Evolutionary conservation across 2,113 vertebrate species (phyloP), one percentile per base, ranked within the genome.

Genomic region (Cairina moschata): DNA sequence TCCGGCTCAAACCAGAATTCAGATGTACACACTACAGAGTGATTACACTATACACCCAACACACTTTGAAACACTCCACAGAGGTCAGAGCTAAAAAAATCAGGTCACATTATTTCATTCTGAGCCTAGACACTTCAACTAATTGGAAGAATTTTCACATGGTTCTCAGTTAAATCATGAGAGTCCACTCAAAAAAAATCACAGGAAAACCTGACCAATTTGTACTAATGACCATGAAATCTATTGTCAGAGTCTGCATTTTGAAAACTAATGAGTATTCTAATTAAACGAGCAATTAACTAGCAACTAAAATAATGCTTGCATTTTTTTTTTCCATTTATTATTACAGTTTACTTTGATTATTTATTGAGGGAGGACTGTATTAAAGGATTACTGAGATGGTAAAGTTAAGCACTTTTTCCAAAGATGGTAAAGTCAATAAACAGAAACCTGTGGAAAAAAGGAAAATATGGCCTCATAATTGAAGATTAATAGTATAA

Each of bases 171-270:
- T 67, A 83, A 94, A 91, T 67, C 63, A 77, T 71, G 59, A 91
- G 95, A 93, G 63, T 71, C 40, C 74, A 71, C 88, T 95, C 75
- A 83, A 86, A 90, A n/a, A 95, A 97, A 92, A 91, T 48, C 92
- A 95, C 75, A 93, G 91, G 91, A 83, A 95, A 95, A 80, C 87
- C 72, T 86, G 52, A 94, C 82, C 73, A 83, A 88, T 97, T 94
- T 95, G 68, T 79, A 75, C n/a, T 91, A 95, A 92, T 65, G 56
- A 80, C 52, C 73, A 59, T 11, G 15, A 91, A 95, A 92, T 69
- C 36, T 48, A 81, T 25, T 88, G 80, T 93, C 56, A 93, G 79
- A 94, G 48, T 77, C 17, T 72, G 42, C 60, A 56, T 81, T 95
- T 91, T 86, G 65, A 28, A 86, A 81, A 93, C 86, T 75, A 95